Percentiles rank a stretch among this genome's conserved stretches.
These are phyloP conservation scores for Cyanoramphus novaezelandiae DNA, from an alignment of 2,113 vertebrate genomes.

Conservation along the genomic window DNA sequence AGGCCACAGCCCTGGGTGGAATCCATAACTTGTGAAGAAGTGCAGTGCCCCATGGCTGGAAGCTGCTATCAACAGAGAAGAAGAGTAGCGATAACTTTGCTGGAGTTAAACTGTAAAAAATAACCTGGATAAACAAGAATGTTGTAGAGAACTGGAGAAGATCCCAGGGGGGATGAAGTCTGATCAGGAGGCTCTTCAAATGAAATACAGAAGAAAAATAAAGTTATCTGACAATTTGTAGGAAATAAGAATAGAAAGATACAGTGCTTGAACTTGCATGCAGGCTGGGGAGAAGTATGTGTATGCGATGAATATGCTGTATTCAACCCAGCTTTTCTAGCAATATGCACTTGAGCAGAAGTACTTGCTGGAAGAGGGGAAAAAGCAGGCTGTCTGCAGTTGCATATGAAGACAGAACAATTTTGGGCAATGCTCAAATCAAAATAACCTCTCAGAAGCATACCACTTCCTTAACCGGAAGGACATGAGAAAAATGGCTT, in stretches of 20 bases:
- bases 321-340: neutral
- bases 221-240: neutral
- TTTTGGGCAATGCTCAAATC: neutral
- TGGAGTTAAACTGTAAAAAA: neutral
- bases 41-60: neutral
- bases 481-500: neutral
- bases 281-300: neutral
- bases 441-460: neutral
- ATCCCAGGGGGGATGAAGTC: neutral
- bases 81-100: accelerated
- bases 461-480: neutral
- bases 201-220: neutral
- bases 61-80: neutral
- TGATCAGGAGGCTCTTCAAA: neutral
- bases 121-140: neutral
- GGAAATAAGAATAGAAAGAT: neutral
- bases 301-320: neutral
- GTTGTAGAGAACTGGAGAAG: neutral
- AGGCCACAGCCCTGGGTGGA: neutral
- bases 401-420: neutral
- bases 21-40: neutral
- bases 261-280: neutral
- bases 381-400: neutral
- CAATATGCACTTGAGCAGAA: neutral
- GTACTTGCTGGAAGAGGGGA: neutral